These are phyloP conservation scores for Hylaeus volcanicus DNA, from an alignment of 1,140 invertebrate species.

Conservation along the genomic window DNA sequence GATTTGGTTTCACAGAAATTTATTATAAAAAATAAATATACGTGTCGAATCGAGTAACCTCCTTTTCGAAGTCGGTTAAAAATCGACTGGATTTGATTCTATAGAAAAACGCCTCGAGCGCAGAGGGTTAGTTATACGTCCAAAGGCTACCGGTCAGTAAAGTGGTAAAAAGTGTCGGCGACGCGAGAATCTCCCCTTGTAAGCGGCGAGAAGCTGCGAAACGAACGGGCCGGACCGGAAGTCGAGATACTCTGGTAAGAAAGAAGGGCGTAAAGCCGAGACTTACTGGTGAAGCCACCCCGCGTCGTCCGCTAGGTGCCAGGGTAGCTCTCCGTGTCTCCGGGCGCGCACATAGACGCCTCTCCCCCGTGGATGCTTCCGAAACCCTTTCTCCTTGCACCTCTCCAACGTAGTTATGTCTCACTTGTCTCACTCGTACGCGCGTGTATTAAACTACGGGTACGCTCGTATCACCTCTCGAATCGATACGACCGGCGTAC, in stretches of 20 bases:
- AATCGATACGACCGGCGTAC: constrained; percentile 24
- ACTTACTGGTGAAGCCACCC: constrained; percentile 59
- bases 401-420: not conserved
- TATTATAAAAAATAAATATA: no score
- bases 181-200: no score
- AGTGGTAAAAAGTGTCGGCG: no score
- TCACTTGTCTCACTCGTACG: constrained; percentile 35
- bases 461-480: constrained; percentile 33
- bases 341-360: constrained; percentile 65
- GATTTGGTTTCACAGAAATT: no score
- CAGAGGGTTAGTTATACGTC: no score
- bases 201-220: not conserved
- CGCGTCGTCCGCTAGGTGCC: constrained; percentile 69
- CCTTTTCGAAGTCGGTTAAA: no score
- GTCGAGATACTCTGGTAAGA: no score
- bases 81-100: no score
- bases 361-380: constrained; percentile 11
- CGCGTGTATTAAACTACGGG: not conserved
- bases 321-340: constrained; percentile 70
- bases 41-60: no score
- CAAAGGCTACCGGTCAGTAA: no score
- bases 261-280: constrained; percentile 30
- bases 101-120: no score
- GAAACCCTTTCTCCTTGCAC: constrained; percentile 19
- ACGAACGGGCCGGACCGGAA: no score